Evolutionary conservation across 2,113 vertebrate species (phyloP), one percentile per base, ranked within the genome.

Genomic region (Prionailurus bengalensis): DNA sequence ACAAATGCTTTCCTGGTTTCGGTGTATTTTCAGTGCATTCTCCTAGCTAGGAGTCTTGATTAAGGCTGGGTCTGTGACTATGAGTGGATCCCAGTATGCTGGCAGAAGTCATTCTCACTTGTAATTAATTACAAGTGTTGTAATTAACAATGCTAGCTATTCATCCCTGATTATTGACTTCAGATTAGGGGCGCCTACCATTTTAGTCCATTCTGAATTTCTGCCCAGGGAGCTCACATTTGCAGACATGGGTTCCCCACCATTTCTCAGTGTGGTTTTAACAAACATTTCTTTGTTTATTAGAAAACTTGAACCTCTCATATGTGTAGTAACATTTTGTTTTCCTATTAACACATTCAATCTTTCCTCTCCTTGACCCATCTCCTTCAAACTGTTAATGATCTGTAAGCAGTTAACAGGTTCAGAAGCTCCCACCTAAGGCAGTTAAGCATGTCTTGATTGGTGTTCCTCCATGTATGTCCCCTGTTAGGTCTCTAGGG

Each of bases 111-210:
- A 82, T 36, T 23, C 33, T 55, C 63, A 68, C 63, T 61, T 73
- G 74, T 48, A 48, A 61, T 53, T 31, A 29, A 61, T 66, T 31
- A 25, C 71, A 74, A 23, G 53, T 36, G 11, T 42, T 55, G 36
- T 19, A 17, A 51, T 53, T 58, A 96, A 96, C 92, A 96, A 83
- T 89, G 78, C n/a, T 33, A 63, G 33, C 36, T 68, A 55, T 88
- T 98, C 79, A 96, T 91, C 45, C 25, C 53, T 80, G 93, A 91
- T 53, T 53, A 39, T 14, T 88, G 88, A 82, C 80, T 90, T 97
- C 36, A 76, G 91, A 88, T 89, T 70, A 85, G 13, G 5, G 12
- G 39, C 66, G 92, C 70, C 70, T 84, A 55, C 51, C 58, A 23
- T 36, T 65, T 16, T 19, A 66, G 45, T 70, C n/a, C 29, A 25